Evolutionary conservation across 1,140 invertebrate genomes (phyloP), one percentile per base, ranked within the genome.

Genomic region (Formica selysi): DNA sequence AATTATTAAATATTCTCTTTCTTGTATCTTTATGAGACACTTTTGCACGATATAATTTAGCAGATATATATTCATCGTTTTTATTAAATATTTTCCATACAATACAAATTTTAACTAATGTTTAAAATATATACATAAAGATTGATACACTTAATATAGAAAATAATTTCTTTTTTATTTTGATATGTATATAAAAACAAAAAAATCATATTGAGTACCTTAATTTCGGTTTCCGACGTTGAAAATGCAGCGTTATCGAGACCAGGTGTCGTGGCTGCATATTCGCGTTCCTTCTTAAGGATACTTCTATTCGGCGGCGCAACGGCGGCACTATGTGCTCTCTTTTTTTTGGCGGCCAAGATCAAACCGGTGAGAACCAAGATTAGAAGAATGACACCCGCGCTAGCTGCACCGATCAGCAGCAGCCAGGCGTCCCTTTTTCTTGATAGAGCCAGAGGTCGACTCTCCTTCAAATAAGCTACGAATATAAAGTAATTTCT

Each of bases 401-500:
- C 95, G 26, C 96, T 94, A 2, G 96, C 96, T 6, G 96, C 96
- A 6, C 96, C 96, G 44, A 97, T 95, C 3, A 97, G 94, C n/a
- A 97, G 91, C n/a, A 97, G 91, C 95, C 96, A 96, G 0, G 96
- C 96, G 51, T 97, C 96, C 83, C 96, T 95, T 36, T 95, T 94
- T 10, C 95, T 95, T 6, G 96, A 96, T 19, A 97, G 96, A 0
- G 97, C 96, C 86, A 97, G 95, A 36, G 95, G 96, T 91, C 95
- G 96, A 85, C 93, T 95, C 95, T 97, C 96, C 89, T 97, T 97
- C 59, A 97, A 94, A 92, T 97, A 98, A 57, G 97, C 97, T 97
- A 92, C 13, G 7, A 76, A 41, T 26, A 4, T 10, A 8, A 36
- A 0, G 22, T 38, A 64, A 38, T 29, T 65, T 54, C 1, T 44